A percentile compares a stretch with the other conserved stretches of the same genome.
Evolutionary conservation across 1,140 invertebrate genomes (phyloP).

Genomic region (Drosophila insularis): DNA sequence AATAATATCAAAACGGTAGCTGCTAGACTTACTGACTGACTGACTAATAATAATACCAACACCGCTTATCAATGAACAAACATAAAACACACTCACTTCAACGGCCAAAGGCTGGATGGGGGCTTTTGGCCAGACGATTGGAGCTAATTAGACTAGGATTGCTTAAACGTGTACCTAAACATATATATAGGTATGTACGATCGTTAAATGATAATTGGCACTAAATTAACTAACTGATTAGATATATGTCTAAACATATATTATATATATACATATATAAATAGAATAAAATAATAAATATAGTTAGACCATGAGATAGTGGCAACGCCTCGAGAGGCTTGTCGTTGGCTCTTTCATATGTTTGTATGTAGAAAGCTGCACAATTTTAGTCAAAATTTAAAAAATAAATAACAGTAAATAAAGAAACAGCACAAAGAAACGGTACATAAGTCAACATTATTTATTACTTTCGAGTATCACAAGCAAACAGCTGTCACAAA

Average conservation of each 20-base stretch:
- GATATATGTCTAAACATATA: slow-evolving; percentile 23
- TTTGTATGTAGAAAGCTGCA: background rate
- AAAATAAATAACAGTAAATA: slow-evolving; percentile 16
- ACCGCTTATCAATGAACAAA: slow-evolving; percentile 48
- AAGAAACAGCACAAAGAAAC: slow-evolving; percentile 16
- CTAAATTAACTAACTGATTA: slow-evolving; percentile 38
- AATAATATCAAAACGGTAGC: slow-evolving; percentile 27
- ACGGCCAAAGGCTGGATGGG: slow-evolving; percentile 3
- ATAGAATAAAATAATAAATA: slow-evolving; percentile 20
- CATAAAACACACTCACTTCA: slow-evolving; percentile 9
- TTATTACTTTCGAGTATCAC: slow-evolving; percentile 46
- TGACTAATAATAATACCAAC: background rate
- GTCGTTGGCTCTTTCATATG: background rate
- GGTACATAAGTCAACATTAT: slow-evolving; percentile 36
- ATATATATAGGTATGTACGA: slow-evolving; percentile 1
- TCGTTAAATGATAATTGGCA: slow-evolving; percentile 44
- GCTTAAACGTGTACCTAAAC: background rate
- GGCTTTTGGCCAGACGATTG: slow-evolving; percentile 28
- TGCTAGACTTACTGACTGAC: background rate
- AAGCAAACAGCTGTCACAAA: slow-evolving; percentile 70
- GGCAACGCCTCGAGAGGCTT: background rate
- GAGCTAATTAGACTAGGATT: slow-evolving; percentile 27
- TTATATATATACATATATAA: background rate
- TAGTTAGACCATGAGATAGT: slow-evolving; percentile 8
- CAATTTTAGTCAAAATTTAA: slow-evolving; percentile 27